Conservation (phyloP, 2,113 vertebrate species). For the Orycteropus afer region DNA sequence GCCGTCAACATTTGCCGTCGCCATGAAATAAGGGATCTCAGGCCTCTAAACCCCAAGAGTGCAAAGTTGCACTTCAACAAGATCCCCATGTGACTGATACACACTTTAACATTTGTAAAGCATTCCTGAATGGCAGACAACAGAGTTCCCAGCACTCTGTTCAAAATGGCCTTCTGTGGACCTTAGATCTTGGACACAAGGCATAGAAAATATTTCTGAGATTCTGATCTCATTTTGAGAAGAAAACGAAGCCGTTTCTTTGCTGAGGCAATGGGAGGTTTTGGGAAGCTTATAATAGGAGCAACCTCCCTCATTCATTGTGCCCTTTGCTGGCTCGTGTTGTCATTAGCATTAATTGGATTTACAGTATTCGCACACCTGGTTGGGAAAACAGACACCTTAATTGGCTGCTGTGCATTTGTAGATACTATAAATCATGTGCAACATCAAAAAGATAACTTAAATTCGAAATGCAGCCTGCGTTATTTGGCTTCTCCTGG, state of each 20-base stretch:
- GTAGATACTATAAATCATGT: conserved; percentile 46
- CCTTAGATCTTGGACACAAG: neutral
- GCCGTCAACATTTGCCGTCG: neutral
- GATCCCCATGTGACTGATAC: neutral
- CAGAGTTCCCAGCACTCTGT: neutral
- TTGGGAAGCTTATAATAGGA: conserved; percentile 7
- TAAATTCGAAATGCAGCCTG: neutral
- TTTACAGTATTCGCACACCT: conserved; percentile 60
- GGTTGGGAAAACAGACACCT: conserved; percentile 58
- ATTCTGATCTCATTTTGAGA: conserved; percentile 45
- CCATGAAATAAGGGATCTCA: neutral
- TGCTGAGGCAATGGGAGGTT: neutral
- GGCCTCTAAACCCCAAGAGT: neutral
- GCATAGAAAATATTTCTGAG: neutral
- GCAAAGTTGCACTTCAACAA: conserved; percentile 8
- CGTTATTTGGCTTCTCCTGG: neutral
- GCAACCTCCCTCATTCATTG: conserved; percentile 37
- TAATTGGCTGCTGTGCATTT: conserved; percentile 42
- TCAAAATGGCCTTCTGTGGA: neutral
- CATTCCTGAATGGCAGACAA: neutral
- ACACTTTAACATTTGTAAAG: neutral
- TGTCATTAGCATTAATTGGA: conserved; percentile 62
- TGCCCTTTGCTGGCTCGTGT: neutral
- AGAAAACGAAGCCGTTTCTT: neutral
- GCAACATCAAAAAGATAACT: neutral